Evolutionary conservation across 2,113 vertebrate genomes (phyloP), one percentile per base, ranked within the genome.

Genomic region (Nannobrachium achirus): DNA sequence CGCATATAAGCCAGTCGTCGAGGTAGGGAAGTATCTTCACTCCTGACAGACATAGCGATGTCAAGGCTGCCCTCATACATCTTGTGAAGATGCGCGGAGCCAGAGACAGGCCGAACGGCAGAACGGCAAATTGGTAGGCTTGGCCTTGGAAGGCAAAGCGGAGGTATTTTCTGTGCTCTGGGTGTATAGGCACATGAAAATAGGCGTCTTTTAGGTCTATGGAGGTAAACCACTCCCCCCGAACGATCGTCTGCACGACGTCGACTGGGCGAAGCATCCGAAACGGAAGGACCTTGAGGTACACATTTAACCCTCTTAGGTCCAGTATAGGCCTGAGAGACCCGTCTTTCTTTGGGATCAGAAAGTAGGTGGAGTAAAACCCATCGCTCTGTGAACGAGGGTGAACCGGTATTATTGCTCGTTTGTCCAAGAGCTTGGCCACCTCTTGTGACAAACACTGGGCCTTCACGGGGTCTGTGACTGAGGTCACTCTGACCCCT

Each of bases 141-240:
- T 10, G 9, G n/a, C 16, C 41, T 25, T 62, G 59, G 14, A 62
- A 62, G 9, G 59, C 42, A 62, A 62, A 62, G 44, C 19, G 19
- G 1, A 62, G 42, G 20, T 20, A 62, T n/a, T n/a, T n/a, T n/a
- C n/a, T n/a, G n/a, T n/a, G n/a, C n/a, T 62, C 44, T 45, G 53
- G 18, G 33, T 14, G 33, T 2, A 56, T 56, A 13, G 53, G 19
- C 8, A 56, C 1, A 19, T 56, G 53, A 14, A 56, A 56, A 11
- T 38, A 7, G 33, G 53, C 8, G 44, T 45, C 44, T 45, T 45
- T 45, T 6, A 45, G 44, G 44, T 45, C 44, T 45, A 45, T 45
- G 44, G 44, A 45, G 44, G 44, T 6, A 11, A 45, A 45, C 44
- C 44, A 45, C 44, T 45, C 44, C 13, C 44, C 4, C 9, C 9